A percentile compares a stretch with the other conserved stretches of the same genome.
Conservation (phyloP, 2,113 vertebrate genomes). For the Pitta sordida region DNA sequence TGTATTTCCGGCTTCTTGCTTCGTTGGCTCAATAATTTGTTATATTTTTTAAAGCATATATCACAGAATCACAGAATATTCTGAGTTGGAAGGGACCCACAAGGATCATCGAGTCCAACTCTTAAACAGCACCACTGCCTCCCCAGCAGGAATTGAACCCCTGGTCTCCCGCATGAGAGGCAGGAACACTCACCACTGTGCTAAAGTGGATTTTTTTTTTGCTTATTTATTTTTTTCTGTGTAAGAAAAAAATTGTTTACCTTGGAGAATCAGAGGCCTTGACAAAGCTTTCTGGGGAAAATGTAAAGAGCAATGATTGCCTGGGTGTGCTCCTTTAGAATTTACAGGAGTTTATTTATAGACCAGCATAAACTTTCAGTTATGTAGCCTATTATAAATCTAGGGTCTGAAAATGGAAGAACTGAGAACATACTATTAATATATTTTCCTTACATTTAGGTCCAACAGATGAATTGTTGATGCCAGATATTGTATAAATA, state of each 20-base stretch:
- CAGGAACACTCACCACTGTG: no score
- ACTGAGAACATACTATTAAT: slow-evolving; percentile 20
- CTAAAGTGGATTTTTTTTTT: no score
- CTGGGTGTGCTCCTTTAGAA: slow-evolving; percentile 27
- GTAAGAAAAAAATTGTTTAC: neutral
- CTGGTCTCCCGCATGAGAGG: no score
- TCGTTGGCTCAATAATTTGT: neutral
- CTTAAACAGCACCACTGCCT: no score
- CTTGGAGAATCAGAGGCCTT: neutral
- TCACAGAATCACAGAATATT: no score
- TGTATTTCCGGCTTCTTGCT: neutral
- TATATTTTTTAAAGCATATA: neutral
- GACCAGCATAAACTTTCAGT: slow-evolving; percentile 16
- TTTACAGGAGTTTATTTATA: slow-evolving; percentile 40
- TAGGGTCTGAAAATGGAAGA: neutral
- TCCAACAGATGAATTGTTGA: slow-evolving; percentile 3
- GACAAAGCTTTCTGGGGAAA: neutral
- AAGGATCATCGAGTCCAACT: no score
- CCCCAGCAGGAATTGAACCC: no score
- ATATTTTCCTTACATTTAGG: slow-evolving; percentile 10
- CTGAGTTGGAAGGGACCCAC: no score
- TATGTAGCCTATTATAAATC: neutral
- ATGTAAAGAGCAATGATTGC: neutral
- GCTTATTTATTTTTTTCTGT: neutral
- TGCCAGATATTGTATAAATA: neutral